phyloP scores from a whole-genome alignment of 2,888 invertebrate genomes.

The Micropterix aruncella region DNA sequence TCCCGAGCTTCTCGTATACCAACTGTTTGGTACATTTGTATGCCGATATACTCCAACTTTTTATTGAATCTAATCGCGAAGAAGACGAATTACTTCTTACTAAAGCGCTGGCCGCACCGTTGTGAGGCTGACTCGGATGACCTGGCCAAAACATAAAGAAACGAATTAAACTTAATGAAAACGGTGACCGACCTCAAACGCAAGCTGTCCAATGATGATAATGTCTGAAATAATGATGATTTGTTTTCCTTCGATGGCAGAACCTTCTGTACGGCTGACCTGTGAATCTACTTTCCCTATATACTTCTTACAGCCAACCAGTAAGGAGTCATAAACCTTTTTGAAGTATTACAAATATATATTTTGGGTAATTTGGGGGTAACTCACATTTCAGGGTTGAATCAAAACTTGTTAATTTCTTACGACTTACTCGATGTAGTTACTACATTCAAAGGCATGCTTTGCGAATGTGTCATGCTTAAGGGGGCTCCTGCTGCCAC shows the following conservation, averaged over 20 bases:
- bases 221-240: background rate
- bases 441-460: conserved; percentile 57
- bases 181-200: background rate
- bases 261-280: background rate
- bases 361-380: too few species aligned
- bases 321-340: too few species aligned
- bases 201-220: background rate
- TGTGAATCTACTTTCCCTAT: background rate
- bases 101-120: conserved; percentile 48
- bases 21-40: conserved; percentile 97
- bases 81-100: conserved; percentile 37
- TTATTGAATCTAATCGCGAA: conserved; percentile 82
- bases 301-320: too few species aligned
- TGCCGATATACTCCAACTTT: conserved; percentile 95
- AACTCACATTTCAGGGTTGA: too few species aligned
- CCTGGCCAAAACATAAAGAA: conserved; percentile 17
- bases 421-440: conserved; percentile 30
- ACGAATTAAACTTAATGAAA: background rate
- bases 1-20: conserved; percentile 91
- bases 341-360: too few species aligned
- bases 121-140: conserved; percentile 44
- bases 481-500: conserved; percentile 63
- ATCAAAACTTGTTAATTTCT: too few species aligned
- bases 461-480: conserved; percentile 46
- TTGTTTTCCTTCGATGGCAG: background rate